Conservation (phyloP, 1,140 invertebrate genomes). For the Trachymyrmex septentrionalis region DNA sequence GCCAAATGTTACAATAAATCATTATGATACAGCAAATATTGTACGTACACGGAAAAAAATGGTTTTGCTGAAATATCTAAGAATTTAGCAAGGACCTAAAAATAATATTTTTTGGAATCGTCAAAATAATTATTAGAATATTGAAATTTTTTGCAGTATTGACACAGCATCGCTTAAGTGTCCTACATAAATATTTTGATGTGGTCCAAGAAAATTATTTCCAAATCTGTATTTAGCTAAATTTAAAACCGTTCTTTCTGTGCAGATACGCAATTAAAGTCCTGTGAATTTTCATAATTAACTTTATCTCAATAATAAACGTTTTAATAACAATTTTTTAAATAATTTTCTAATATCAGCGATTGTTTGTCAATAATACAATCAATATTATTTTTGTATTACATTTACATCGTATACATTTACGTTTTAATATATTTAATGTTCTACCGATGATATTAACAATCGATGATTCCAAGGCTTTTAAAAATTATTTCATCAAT, state of each 20-base stretch:
- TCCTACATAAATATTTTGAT: too few species aligned
- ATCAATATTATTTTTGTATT: constrained; percentile 4
- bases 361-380: neutral
- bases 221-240: too few species aligned
- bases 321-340: neutral
- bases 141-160: too few species aligned
- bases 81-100: too few species aligned
- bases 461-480: neutral
- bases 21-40: neutral
- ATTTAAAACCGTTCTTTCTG: too few species aligned
- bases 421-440: neutral
- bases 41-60: too few species aligned
- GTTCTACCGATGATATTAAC: neutral
- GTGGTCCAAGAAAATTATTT: too few species aligned
- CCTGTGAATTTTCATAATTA: neutral
- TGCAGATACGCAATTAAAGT: neutral
- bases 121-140: too few species aligned
- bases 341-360: neutral
- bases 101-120: too few species aligned
- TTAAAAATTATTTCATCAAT: neutral
- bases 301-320: neutral
- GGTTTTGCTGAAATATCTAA: too few species aligned
- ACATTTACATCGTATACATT: neutral
- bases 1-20: neutral
- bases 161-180: too few species aligned